Evolutionary conservation across 2,797 vertebrate species (phyloP).

Genomic region (Botia kubotai): DNA sequence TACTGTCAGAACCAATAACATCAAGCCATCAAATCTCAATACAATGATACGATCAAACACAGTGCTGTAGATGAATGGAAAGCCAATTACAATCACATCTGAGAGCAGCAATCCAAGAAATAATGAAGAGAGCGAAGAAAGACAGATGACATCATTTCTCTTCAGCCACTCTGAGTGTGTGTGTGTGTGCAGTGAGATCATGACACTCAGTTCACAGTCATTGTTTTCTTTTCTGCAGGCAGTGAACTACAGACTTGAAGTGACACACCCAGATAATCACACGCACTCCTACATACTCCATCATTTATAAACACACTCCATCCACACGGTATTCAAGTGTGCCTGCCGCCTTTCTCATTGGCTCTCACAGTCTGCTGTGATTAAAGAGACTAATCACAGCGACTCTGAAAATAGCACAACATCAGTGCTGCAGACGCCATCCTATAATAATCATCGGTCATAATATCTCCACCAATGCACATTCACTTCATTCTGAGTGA

Average conservation of each 20-base stretch:
- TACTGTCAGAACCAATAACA: slow-evolving; percentile 2
- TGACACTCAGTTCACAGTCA: not conserved
- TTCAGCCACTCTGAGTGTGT: not conserved
- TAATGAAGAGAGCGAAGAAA: not conserved
- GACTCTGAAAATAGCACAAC: slow-evolving; percentile 41
- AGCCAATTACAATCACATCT: slow-evolving; percentile 16
- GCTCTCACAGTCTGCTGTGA: slow-evolving; percentile 27
- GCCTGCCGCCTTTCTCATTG: not conserved
- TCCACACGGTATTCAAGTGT: not conserved
- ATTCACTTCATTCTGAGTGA: not conserved
- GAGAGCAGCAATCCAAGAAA: not conserved
- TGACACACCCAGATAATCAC: slow-evolving; percentile 25
- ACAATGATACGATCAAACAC: not conserved
- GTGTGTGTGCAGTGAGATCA: slow-evolving; percentile 28
- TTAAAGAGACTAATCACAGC: slow-evolving; percentile 39
- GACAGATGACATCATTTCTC: slow-evolving; percentile 16
- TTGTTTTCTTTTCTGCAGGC: slow-evolving; percentile 13
- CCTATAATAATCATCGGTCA: slow-evolving; percentile 40
- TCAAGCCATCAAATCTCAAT: not conserved
- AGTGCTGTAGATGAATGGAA: not conserved
- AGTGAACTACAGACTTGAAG: slow-evolving; percentile 24
- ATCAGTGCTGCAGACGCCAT: slow-evolving; percentile 11
- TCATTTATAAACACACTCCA: slow-evolving; percentile 28
- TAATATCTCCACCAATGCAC: slow-evolving; percentile 17
- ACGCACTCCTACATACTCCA: slow-evolving; percentile 9